These are phyloP conservation scores for Nephrocerus scutellatus DNA, from an alignment of 2,888 invertebrate species.

Conservation along the genomic window DNA sequence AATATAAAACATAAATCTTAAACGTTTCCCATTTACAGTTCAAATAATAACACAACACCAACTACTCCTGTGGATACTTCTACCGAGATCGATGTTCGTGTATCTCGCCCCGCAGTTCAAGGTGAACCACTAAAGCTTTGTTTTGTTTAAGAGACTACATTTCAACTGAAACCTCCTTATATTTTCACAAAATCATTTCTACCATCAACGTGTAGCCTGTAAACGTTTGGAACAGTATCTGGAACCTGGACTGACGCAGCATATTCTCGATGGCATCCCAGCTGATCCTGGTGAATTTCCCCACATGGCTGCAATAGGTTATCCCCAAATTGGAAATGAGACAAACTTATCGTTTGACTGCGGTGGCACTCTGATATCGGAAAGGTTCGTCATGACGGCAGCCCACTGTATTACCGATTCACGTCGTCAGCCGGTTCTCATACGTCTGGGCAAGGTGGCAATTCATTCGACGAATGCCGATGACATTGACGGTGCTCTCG, in stretches of 20 bases:
- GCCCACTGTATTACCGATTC: constrained; percentile 22
- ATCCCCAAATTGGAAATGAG: constrained; percentile 8
- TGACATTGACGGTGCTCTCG: constrained; percentile 9
- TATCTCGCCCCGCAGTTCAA: too few species aligned
- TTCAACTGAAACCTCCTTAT: too few species aligned
- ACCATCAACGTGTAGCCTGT: too few species aligned
- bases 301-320: constrained; percentile 24
- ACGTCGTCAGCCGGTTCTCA: constrained; percentile 8
- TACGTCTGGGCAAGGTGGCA: constrained; percentile 19
- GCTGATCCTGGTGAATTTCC: constrained; percentile 25
- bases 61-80: too few species aligned
- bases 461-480: constrained; percentile 9
- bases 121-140: too few species aligned
- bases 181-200: too few species aligned
- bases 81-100: too few species aligned
- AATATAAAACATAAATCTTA: too few species aligned
- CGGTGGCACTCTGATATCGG: constrained; percentile 22
- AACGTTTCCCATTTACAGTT: too few species aligned
- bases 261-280: constrained; percentile 24
- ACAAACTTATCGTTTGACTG: constrained; percentile 12
- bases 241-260: constrained; percentile 13
- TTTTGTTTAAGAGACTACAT: too few species aligned
- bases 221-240: too few species aligned
- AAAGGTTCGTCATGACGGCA: constrained; percentile 21
- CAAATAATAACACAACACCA: too few species aligned